Percentiles rank a stretch among this genome's conserved stretches.
Evolutionary conservation across 2,888 invertebrate species (phyloP).

Genomic region (Cheilosia scutellata): DNA sequence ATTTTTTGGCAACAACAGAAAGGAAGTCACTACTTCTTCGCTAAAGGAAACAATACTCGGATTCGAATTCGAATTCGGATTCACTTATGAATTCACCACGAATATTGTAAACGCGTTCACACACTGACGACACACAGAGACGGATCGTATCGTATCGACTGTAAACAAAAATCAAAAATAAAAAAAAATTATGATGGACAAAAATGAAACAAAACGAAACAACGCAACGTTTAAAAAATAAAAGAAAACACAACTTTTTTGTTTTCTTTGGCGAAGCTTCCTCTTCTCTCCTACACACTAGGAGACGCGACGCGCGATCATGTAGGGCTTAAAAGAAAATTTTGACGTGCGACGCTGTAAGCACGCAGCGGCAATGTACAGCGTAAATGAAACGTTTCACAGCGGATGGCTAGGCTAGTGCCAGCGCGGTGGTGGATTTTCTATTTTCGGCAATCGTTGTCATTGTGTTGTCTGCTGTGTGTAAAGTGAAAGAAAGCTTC

Average conservation of each 20-base stretch:
- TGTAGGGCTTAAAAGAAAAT: constrained; percentile 29
- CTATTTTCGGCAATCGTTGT: constrained; percentile 71
- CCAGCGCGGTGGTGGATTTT: constrained; percentile 60
- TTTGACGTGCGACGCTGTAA: constrained; percentile 27
- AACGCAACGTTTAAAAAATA: too few species aligned
- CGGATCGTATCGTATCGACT: constrained; percentile 14
- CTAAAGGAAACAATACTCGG: constrained; percentile 31
- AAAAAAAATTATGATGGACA: constrained; percentile 30
- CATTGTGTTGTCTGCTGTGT: constrained; percentile 41
- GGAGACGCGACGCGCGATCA: constrained; percentile 3
- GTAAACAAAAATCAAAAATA: constrained; percentile 1
- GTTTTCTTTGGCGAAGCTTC: constrained; percentile 11
- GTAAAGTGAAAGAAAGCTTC: constrained; percentile 72
- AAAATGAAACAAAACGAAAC: background rate
- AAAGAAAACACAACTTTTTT: background rate
- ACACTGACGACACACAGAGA: constrained; percentile 21
- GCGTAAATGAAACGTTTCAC: constrained; percentile 58
- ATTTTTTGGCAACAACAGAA: constrained; percentile 52
- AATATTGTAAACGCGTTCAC: constrained; percentile 18
- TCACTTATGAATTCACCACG: constrained; percentile 51
- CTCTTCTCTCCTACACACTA: constrained; percentile 39
- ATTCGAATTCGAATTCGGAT: background rate
- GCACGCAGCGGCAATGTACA: constrained; percentile 41
- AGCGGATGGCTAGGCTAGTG: constrained; percentile 36
- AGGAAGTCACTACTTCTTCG: constrained; percentile 40